Conservation (phyloP, 2,113 vertebrate genomes). For the Tragelaphus buxtoni region DNA sequence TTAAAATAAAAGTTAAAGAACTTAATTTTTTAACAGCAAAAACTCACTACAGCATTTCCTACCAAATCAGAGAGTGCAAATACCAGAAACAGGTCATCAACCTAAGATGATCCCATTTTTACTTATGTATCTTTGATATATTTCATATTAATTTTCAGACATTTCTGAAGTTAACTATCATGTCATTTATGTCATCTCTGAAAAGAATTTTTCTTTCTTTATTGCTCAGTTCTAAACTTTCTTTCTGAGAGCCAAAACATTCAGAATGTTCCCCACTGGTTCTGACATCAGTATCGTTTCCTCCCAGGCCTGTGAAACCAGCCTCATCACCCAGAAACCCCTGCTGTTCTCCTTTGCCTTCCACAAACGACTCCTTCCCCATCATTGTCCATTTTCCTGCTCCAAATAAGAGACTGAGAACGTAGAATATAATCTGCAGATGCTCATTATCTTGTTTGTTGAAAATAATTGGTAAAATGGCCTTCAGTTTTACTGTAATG, state of each 20-base stretch:
- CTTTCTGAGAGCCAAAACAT: slow-evolving; percentile 31
- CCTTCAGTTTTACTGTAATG: not conserved
- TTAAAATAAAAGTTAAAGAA: slow-evolving; percentile 13
- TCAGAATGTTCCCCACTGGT: not conserved
- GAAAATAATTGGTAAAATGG: not conserved
- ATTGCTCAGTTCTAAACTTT: slow-evolving; percentile 11
- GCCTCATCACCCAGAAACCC: not conserved
- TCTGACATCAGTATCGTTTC: not conserved
- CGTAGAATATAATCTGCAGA: not conserved
- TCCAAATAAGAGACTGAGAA: not conserved
- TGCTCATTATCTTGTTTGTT: not conserved
- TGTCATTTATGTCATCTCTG: not conserved
- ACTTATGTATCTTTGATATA: not conserved
- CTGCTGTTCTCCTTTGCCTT: not conserved
- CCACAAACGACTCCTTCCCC: not conserved
- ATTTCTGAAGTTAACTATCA: slow-evolving; percentile 20
- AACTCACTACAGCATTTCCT: not conserved
- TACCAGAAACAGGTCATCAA: not conserved
- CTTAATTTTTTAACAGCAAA: not conserved
- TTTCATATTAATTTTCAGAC: not conserved
- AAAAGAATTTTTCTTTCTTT: slow-evolving; percentile 1
- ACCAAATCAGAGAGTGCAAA: not conserved
- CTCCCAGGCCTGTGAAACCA: not conserved
- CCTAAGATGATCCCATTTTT: not conserved
- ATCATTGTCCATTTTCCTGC: not conserved